Percentiles rank a stretch among this genome's conserved stretches.
These are phyloP conservation scores for Amiota minor DNA, from an alignment of 2,888 invertebrate genomes.

Conservation along the genomic window DNA sequence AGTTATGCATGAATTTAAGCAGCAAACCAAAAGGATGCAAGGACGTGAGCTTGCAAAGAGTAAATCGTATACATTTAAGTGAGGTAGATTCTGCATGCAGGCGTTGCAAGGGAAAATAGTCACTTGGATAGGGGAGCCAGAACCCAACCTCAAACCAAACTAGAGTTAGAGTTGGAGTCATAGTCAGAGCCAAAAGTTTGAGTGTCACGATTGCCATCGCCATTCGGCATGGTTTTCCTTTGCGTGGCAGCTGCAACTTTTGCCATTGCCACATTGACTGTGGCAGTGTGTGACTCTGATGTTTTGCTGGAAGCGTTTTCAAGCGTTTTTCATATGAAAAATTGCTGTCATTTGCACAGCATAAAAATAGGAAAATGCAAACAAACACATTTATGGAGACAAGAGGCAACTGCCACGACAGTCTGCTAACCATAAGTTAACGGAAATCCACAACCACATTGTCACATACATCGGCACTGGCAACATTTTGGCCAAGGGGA, in stretches of 20 bases:
- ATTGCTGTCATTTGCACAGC: slow-evolving; percentile 67
- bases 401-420: slow-evolving; percentile 16
- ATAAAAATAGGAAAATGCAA: slow-evolving; percentile 59
- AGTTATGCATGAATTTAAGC: slow-evolving; percentile 29
- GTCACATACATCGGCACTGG: background rate
- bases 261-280: background rate
- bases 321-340: slow-evolving; percentile 62
- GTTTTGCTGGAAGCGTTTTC: slow-evolving; percentile 20
- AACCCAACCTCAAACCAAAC: background rate
- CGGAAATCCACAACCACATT: slow-evolving; percentile 30
- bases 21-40: slow-evolving; percentile 19
- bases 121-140: slow-evolving; percentile 56
- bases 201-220: slow-evolving; percentile 35
- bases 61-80: background rate
- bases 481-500: too few species aligned
- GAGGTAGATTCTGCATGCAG: slow-evolving; percentile 12
- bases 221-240: slow-evolving; percentile 50
- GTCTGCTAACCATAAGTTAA: slow-evolving; percentile 31
- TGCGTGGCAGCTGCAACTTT: slow-evolving; percentile 1
- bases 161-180: background rate
- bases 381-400: slow-evolving; percentile 1
- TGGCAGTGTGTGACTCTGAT: background rate
- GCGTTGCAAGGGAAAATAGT: slow-evolving; percentile 50
- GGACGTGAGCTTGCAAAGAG: slow-evolving; percentile 2
- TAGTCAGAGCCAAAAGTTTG: background rate